These are phyloP conservation scores for Eulithis testata DNA, from an alignment of 2,888 invertebrate species.

Conservation along the genomic window DNA sequence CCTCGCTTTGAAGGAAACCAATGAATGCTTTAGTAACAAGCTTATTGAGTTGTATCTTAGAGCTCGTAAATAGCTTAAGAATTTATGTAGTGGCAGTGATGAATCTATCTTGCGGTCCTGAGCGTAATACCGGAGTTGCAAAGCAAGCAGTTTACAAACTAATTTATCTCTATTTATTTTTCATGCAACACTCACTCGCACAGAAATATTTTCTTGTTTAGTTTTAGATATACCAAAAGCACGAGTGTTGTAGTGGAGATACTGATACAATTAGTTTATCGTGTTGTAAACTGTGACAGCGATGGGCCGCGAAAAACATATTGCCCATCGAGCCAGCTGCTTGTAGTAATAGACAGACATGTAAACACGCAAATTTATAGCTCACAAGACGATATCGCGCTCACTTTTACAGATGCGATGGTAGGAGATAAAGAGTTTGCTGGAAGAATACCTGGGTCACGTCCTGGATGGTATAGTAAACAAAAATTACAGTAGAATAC, in stretches of 20 bases:
- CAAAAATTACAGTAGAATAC: too few species aligned
- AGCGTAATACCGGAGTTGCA: constrained; percentile 4
- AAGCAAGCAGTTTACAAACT: constrained; percentile 12
- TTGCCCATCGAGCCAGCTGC: constrained; percentile 43
- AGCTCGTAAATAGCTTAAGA: constrained; percentile 52
- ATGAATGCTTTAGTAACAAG: constrained; percentile 25
- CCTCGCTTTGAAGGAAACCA: neutral
- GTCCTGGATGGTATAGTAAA: too few species aligned
- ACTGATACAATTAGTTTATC: constrained; percentile 21
- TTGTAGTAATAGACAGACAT: constrained; percentile 48
- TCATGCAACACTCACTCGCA: too few species aligned
- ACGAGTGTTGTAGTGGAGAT: constrained; percentile 8
- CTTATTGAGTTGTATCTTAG: constrained; percentile 41
- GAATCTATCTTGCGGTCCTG: constrained; percentile 44
- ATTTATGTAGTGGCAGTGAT: constrained; percentile 60
- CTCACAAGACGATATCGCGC: constrained; percentile 27
- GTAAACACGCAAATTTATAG: constrained; percentile 57
- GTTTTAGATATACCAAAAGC: neutral
- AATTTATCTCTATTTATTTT: too few species aligned
- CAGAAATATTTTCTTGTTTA: neutral
- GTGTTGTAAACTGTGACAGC: constrained; percentile 41
- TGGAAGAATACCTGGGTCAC: too few species aligned
- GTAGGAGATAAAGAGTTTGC: neutral
- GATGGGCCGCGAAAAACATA: constrained; percentile 62
- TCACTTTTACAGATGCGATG: constrained; percentile 22